Evolutionary conservation across 2,113 vertebrate genomes (phyloP).

Genomic region (Megaceryle torquata): DNA sequence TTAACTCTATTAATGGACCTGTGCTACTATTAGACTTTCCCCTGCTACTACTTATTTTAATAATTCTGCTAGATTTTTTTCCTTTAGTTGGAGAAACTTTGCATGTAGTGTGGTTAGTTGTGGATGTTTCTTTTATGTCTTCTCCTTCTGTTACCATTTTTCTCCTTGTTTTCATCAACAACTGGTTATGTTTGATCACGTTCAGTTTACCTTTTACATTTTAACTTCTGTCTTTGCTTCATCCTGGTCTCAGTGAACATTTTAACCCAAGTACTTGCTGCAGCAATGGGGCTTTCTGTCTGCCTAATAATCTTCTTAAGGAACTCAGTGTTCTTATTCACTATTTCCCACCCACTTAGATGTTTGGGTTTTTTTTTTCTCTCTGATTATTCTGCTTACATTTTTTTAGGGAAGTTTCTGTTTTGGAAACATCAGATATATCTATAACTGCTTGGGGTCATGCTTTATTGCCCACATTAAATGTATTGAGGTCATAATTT

Average conservation of each 20-base stretch:
- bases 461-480: background rate
- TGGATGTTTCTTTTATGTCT: background rate
- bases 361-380: background rate
- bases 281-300: background rate
- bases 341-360: background rate
- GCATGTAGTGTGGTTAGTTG: background rate
- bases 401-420: background rate
- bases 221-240: background rate
- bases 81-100: background rate
- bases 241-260: background rate
- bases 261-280: background rate
- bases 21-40: background rate
- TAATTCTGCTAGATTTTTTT: background rate
- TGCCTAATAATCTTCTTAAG: background rate
- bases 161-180: background rate
- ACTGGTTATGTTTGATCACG: background rate
- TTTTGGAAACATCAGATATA: background rate
- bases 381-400: background rate
- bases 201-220: background rate
- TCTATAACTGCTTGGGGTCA: background rate
- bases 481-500: constrained; percentile 13
- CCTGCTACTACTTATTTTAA: background rate
- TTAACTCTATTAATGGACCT: constrained; percentile 33
- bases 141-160: background rate
- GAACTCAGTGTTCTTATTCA: background rate